Conservation (phyloP, 2,113 vertebrate genomes). For the Cynopterus brachyotis region DNA sequence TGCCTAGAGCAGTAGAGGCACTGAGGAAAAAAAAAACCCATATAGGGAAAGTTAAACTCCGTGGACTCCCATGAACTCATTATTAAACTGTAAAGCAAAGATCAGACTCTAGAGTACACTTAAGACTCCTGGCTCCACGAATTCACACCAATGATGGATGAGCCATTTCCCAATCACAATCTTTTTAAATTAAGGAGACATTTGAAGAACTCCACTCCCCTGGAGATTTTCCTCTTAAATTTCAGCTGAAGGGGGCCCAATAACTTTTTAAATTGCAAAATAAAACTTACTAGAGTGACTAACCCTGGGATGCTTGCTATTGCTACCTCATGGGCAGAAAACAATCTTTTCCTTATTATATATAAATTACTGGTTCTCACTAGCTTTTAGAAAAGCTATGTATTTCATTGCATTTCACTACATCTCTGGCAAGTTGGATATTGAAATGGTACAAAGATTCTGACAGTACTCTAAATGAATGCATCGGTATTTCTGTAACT, state of each 20-base stretch:
- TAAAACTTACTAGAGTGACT: constrained; percentile 35
- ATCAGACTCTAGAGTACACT: not conserved
- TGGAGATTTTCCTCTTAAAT: constrained; percentile 13
- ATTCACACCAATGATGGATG: not conserved
- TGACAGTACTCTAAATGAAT: constrained; percentile 68
- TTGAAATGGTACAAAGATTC: constrained; percentile 53
- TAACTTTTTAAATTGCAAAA: constrained; percentile 48
- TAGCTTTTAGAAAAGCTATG: constrained; percentile 18
- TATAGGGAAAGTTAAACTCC: not conserved
- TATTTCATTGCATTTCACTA: constrained; percentile 48
- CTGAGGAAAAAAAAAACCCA: not conserved
- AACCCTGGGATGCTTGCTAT: constrained; percentile 24
- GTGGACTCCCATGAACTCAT: not conserved
- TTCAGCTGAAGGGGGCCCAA: constrained; percentile 29
- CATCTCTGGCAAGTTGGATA: constrained; percentile 51
- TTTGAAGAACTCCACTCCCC: not conserved
- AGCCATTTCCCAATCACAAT: not conserved
- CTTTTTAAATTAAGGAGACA: constrained; percentile 40
- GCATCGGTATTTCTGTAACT: constrained; percentile 30
- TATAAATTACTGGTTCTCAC: constrained; percentile 35
- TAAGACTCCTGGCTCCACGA: not conserved
- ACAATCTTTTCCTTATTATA: constrained; percentile 57
- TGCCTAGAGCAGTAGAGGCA: not conserved
- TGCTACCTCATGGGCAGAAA: constrained; percentile 30
- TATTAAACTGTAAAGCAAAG: not conserved